Percentiles rank a stretch among this genome's conserved stretches.
Evolutionary conservation across 2,888 invertebrate species (phyloP).

Genomic region (Idaea aversata): DNA sequence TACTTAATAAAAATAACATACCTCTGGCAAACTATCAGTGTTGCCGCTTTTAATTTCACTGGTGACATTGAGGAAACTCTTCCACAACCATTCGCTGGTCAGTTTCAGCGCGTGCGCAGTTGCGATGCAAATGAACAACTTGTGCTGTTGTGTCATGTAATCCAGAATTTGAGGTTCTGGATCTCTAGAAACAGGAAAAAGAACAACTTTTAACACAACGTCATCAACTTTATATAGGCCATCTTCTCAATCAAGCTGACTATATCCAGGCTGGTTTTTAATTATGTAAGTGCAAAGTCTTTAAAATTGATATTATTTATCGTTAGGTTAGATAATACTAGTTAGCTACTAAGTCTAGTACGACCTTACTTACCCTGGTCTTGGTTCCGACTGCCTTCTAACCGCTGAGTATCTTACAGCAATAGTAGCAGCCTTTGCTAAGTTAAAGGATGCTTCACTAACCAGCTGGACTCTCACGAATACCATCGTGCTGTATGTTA

Average conservation of each 20-base stretch:
- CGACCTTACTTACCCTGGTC: conserved; percentile 81
- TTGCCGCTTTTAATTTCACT: conserved; percentile 88
- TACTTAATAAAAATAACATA: conserved; percentile 39
- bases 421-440: conserved; percentile 91
- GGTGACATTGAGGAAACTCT: conserved; percentile 87
- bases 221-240: too few species aligned
- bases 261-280: too few species aligned
- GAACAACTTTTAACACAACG: too few species aligned
- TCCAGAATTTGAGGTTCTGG: conserved; percentile 94
- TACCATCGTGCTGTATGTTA: conserved; percentile 93
- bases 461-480: conserved; percentile 93
- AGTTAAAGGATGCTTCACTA: conserved; percentile 85
- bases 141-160: conserved; percentile 95
- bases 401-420: conserved; percentile 95
- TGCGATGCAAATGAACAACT: conserved; percentile 92
- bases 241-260: too few species aligned
- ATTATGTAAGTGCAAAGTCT: too few species aligned
- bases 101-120: conserved; percentile 88
- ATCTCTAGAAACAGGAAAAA: conserved; percentile 70
- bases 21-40: conserved; percentile 89
- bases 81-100: conserved; percentile 87
- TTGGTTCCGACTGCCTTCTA: conserved; percentile 91
- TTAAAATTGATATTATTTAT: too few species aligned
- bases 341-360: neutral
- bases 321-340: too few species aligned